Evolutionary conservation across 2,888 invertebrate genomes (phyloP).

Genomic region (Osedax frankpressi): DNA sequence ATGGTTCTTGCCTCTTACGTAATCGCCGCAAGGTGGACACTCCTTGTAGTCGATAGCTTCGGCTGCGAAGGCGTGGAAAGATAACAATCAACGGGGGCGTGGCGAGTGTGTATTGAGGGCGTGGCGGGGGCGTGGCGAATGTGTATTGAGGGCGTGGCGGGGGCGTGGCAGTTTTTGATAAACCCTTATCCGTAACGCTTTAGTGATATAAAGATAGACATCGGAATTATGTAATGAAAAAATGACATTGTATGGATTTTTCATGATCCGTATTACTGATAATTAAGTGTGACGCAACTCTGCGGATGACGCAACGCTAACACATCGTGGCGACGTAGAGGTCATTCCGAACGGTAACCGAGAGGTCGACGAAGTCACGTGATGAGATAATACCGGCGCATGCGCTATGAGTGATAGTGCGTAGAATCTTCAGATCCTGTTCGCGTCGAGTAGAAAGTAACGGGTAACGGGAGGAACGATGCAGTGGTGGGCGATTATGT

Average conservation of each 20-base stretch:
- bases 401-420: constrained; percentile 26
- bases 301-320: constrained; percentile 14
- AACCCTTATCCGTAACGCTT: too few species aligned
- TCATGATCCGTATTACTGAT: too few species aligned
- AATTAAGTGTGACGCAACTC: not conserved
- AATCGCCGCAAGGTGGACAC: constrained; percentile 24
- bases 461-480: not conserved
- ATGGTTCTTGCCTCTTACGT: constrained; percentile 26
- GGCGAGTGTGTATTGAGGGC: too few species aligned
- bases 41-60: constrained; percentile 24
- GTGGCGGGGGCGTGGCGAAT: too few species aligned
- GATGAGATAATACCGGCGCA: constrained; percentile 29
- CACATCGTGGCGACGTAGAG: constrained; percentile 26
- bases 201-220: too few species aligned
- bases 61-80: constrained; percentile 18
- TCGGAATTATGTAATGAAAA: too few species aligned
- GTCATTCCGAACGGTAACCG: constrained; percentile 27
- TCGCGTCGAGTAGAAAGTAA: not conserved
- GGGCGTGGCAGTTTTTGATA: too few species aligned
- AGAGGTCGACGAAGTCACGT: constrained; percentile 28
- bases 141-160: too few species aligned
- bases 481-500: not conserved
- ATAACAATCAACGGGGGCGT: too few species aligned
- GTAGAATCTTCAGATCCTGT: constrained; percentile 23
- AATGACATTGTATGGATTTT: too few species aligned